A percentile compares a stretch with the other conserved stretches of the same genome.
Conservation (phyloP, 2,113 vertebrate species). For the Himantopus leucocephalus region DNA sequence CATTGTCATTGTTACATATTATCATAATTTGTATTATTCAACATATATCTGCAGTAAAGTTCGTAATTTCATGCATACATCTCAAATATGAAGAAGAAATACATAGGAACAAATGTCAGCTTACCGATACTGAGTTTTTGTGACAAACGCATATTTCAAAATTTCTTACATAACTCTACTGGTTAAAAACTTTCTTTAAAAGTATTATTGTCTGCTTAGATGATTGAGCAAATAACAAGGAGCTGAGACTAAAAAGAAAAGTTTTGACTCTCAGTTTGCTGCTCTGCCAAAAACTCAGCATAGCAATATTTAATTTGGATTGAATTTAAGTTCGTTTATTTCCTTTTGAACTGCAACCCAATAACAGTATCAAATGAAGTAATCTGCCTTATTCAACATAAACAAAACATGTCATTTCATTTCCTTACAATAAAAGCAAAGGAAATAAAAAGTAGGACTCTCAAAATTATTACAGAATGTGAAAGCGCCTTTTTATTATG, state of each 20-base stretch:
- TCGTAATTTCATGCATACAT: not conserved
- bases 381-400: not conserved
- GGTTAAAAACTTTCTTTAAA: not conserved
- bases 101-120: not conserved
- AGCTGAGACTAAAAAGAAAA: not conserved
- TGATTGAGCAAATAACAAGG: not conserved
- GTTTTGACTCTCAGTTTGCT: not conserved
- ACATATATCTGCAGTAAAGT: not conserved
- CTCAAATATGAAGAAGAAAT: not conserved
- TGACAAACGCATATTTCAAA: not conserved
- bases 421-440: not conserved
- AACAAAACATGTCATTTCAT: not conserved
- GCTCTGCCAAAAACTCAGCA: not conserved
- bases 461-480: not conserved
- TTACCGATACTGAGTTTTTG: not conserved
- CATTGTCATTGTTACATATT: not conserved
- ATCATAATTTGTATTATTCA: not conserved
- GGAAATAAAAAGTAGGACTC: not conserved
- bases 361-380: not conserved
- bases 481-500: not conserved
- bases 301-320: not conserved
- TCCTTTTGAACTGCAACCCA: not conserved
- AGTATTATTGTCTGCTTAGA: not conserved
- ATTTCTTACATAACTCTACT: not conserved
- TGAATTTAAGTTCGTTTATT: not conserved